Evolutionary conservation across 2,113 vertebrate genomes (phyloP).

Genomic region (Chloropsis cyanopogon): DNA sequence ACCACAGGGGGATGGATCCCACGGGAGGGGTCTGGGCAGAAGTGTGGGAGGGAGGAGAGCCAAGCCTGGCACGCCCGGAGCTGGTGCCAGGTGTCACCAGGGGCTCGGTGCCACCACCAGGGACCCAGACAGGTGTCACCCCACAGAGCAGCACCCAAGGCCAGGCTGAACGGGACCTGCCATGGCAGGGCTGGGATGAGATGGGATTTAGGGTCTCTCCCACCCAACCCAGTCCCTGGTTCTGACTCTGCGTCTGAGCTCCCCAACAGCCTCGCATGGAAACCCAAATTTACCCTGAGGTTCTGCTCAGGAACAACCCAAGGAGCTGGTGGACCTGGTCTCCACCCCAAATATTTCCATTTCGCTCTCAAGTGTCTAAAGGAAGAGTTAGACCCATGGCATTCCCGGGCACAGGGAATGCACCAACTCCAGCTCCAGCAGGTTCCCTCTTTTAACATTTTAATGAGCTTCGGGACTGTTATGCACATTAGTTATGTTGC

Average conservation of each 20-base stretch:
- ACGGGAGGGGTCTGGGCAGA: rapidly evolving
- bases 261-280: neutral
- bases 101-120: neutral
- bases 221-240: neutral
- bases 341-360: neutral
- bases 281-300: neutral
- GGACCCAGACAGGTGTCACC: neutral
- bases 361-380: neutral
- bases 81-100: rapidly evolving
- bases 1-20: rapidly evolving
- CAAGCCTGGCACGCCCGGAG: rapidly evolving
- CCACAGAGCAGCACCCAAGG: neutral
- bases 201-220: neutral
- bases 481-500: conserved; percentile 77
- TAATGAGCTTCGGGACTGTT: conserved; percentile 77
- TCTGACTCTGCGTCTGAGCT: neutral
- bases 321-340: neutral
- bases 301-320: neutral
- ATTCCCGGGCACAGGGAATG: neutral
- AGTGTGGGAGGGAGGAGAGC: rapidly evolving
- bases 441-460: conserved; percentile 71
- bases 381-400: neutral
- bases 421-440: conserved; percentile 35
- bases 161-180: neutral
- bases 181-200: rapidly evolving